Evolutionary conservation across 2,888 invertebrate genomes (phyloP), one percentile per base, ranked within the genome.

Genomic region (Lacanobia oleracea): DNA sequence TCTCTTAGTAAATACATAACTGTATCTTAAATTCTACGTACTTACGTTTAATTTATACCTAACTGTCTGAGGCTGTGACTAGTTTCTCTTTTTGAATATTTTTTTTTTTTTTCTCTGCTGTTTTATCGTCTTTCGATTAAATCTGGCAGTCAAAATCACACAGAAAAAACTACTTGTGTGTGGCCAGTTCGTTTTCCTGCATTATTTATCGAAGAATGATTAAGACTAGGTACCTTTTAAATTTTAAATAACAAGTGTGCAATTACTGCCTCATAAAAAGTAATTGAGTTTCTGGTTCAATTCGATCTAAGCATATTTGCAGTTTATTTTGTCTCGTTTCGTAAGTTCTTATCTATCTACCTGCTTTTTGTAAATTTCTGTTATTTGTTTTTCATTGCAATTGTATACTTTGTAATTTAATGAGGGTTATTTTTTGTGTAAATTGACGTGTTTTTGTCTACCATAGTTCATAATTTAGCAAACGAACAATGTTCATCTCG

Each of bases 1-100:
- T 61, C 53, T 83, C 45, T 68, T 23, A 27, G 33, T 61, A 50
- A 68, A 77, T 57, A 21, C 21, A 8, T 74, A 72, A 78, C 73
- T 68, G 72, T 69, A 67, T 65, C 7, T 72, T 27, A 67, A 64
- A 74, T 71, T 72, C 37, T 71, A 48, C 4, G 18, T 40, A 18
- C 27, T 27, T 27, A 27, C n/a, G 14, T 6, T 18, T 67, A 66
- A 67, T 48, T 67, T 33, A 33, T 6, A 33, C 33, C 40, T 50
- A 61, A 18, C 45, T 45, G 37, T 16, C 14, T 40, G n/a, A 48
- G 37, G n/a, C 18, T 37, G 18, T 40, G 8, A 43, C 3, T 33
- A 16, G 5, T 21, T 21, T 12, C 5, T 14, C 1, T 18, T 27
- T 14, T 48, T 8, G 21, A 2, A 5, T 33, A 33, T 43, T 48